Evolutionary conservation across 2,797 vertebrate genomes (phyloP).

Genomic region (Etheostoma perlongum): DNA sequence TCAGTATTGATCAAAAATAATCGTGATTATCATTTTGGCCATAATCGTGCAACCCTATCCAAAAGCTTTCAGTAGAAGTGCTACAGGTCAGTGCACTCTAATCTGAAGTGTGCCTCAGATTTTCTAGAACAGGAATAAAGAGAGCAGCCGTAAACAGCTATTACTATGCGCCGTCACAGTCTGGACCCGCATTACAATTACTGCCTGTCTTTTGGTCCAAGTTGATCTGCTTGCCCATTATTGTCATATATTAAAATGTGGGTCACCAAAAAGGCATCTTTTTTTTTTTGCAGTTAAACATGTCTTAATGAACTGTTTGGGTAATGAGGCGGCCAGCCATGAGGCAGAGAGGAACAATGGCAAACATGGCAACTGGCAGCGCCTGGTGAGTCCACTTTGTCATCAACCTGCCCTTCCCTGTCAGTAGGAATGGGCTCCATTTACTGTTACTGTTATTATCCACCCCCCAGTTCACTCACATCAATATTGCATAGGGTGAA

Average conservation of each 20-base stretch:
- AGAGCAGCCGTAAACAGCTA: constrained; percentile 66
- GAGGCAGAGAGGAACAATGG: constrained; percentile 51
- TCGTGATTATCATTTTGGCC: no score
- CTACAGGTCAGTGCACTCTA: constrained; percentile 51
- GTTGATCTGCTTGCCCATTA: constrained; percentile 62
- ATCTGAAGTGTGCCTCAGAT: constrained; percentile 48
- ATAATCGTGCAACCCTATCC: background rate
- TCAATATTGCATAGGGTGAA: constrained; percentile 65
- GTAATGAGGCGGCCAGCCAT: constrained; percentile 57
- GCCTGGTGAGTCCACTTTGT: constrained; percentile 50
- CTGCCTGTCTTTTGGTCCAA: constrained; percentile 54
- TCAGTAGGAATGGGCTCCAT: constrained; percentile 49
- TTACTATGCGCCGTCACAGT: constrained; percentile 76
- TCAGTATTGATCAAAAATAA: no score
- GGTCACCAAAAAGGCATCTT: constrained; percentile 45
- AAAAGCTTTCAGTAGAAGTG: constrained; percentile 29
- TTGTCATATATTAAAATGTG: constrained; percentile 60
- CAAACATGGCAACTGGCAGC: constrained; percentile 50
- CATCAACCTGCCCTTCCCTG: constrained; percentile 59
- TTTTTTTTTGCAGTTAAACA: constrained; percentile 64
- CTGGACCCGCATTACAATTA: constrained; percentile 57
- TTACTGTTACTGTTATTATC: constrained; percentile 63
- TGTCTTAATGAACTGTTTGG: constrained; percentile 68
- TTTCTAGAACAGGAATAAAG: constrained; percentile 40
- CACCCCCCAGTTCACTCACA: constrained; percentile 36